phyloP scores from a whole-genome alignment of 2,888 invertebrate species.

The Petrophora chlorosata region DNA sequence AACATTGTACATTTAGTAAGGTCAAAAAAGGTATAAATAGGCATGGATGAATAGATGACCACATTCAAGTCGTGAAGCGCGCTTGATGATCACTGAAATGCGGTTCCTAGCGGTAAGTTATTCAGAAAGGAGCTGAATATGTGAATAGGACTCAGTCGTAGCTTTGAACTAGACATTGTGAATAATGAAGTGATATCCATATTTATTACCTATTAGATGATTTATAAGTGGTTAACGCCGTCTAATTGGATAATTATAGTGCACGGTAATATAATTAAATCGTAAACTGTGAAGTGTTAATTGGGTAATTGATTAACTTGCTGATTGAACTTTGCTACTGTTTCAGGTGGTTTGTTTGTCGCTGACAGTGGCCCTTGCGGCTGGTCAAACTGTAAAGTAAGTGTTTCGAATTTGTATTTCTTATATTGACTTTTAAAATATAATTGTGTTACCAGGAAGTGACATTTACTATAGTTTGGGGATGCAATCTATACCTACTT shows the following conservation, averaged over 20 bases:
- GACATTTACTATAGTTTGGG: too few species aligned
- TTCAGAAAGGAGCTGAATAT: constrained; percentile 4
- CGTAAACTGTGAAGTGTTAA: constrained; percentile 4
- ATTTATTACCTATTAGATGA: constrained; percentile 3
- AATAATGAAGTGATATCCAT: constrained; percentile 14
- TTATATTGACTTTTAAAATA: too few species aligned
- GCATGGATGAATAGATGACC: constrained; percentile 60
- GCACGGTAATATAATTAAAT: not conserved
- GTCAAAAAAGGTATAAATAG: constrained; percentile 79
- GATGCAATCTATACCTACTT: too few species aligned
- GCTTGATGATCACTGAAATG: constrained; percentile 70
- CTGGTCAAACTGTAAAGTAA: constrained; percentile 56
- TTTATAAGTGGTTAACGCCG: constrained; percentile 4
- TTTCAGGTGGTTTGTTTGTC: constrained; percentile 66
- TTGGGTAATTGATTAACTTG: constrained; percentile 1
- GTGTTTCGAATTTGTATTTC: too few species aligned
- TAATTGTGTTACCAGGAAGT: too few species aligned
- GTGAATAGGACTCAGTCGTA: not conserved
- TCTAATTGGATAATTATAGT: constrained; percentile 9
- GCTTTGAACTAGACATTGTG: not conserved
- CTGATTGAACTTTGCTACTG: constrained; percentile 41
- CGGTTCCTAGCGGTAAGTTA: constrained; percentile 69
- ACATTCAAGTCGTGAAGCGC: constrained; percentile 68
- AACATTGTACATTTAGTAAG: constrained; percentile 67
- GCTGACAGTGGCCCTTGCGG: constrained; percentile 63